Base-by-base conservation (phyloP, 2,888 invertebrate species). In the Cremastinae sp. region DNA sequence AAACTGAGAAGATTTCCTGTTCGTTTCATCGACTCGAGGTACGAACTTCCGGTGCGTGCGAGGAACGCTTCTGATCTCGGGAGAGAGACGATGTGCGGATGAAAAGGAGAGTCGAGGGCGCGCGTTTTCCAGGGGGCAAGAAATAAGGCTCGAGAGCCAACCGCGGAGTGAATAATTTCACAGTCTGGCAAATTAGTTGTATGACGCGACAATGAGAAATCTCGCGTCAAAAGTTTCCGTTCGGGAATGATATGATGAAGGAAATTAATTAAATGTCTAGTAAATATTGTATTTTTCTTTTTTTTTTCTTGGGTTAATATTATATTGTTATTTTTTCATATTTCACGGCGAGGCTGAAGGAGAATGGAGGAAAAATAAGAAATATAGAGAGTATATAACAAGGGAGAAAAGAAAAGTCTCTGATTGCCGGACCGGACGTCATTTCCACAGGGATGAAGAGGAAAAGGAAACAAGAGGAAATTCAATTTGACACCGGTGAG, bases 401-500 rank as follows among this genome's bases (percentile, higher is more conserved):
- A 20, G 35, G 28, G 61, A 20, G 22, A 18, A 51, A 53, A 16
- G 53, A 73, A 51, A 69, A 66, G 65, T 75, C 45, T 47, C 61
- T 78, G 83, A 83, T 82, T 81, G 81, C 73, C 74, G 72, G 59
- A 74, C 81, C 82, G 84, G 82, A 83, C 78, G 79, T 79, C 78
- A 78, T 76, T 79, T 71, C 64, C 55, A 72, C 73, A 10, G 58
- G 14, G 20, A 58, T 10, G 35, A 4, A n/a, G n/a, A 56, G 41
- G 20, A 39, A 58, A 66, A 28, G 69, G 69, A 62, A 51, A 70
- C 64, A 45, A 69, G 45, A 35, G 79, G 75, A 83, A 83, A 86
- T 85, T 85, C 81, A 82, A 86, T 86, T 85, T 83, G 81, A 82
- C 81, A 80, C 74, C 71, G 69, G 55, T 61, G 75, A 45, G 47